Base-by-base conservation (phyloP, 1,140 invertebrate species). In the Diabrotica virgifera region DNA sequence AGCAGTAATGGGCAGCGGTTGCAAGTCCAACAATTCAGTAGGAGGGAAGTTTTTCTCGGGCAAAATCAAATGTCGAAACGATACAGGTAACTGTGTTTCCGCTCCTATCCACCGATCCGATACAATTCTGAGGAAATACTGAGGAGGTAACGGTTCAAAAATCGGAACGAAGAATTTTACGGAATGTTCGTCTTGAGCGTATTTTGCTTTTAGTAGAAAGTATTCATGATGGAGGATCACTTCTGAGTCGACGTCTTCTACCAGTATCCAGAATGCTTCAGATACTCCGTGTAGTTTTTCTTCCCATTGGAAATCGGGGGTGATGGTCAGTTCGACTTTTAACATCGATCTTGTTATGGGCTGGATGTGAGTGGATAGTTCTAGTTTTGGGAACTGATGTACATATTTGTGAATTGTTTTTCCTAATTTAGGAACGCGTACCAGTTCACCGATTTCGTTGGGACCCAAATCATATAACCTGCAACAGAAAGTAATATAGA, bases 291-390 rank as follows among this genome's bases (percentile, higher is more conserved):
- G 96, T 36, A 97, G 82, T 79, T 98, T 97, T 66, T 98, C 96
- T 72, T 99, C 97, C 97, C 98, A 99, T 75, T 98, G 93, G 80
- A 99, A 99, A 80, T 99, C 97, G 0, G 98, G 96, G 0, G 95
- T 97, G n/a, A 99, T 96, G 0, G 96, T 98, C 2, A 99, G 82
- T 80, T 99, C 97, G 2, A 99, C 95, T 62, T 94, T 83, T 0
- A 99, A 78, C 0, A 96, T 98, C 7, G 95, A 95, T 62, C 97
- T 82, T 0, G 97, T 99, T 53, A 99, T 97, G 0, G 98, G 98
- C 78, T 99, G 96, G 71, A 99, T 96, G 74, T 98, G 96, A 0
- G 95, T 97, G 0, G 94, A 90, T 0, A 99, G 80, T 74, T 97
- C 95, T 38, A 99, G 76, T 80, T 97, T 97, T 0, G 97, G 96